A percentile compares a stretch with the other conserved stretches of the same genome.
phyloP scores from a whole-genome alignment of 2,113 vertebrate genomes.

The Boulengeromyrus knoepffleri region DNA sequence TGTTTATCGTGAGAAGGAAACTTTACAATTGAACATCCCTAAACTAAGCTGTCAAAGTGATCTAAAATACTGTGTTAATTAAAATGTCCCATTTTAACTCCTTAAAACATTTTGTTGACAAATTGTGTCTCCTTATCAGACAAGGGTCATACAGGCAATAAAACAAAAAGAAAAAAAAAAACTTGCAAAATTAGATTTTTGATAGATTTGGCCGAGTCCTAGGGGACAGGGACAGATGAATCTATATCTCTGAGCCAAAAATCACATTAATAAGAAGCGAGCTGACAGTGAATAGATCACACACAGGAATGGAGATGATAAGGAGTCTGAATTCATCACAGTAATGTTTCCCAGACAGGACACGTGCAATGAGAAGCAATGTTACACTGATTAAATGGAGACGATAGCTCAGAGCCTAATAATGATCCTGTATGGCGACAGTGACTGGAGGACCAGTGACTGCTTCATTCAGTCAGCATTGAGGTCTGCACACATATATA shows the following conservation, averaged over 20 bases:
- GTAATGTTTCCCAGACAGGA: conserved; percentile 16
- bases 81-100: conserved; percentile 1
- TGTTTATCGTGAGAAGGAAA: background rate
- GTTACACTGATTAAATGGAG: conserved; percentile 26
- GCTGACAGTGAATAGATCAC: conserved; percentile 3
- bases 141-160: background rate
- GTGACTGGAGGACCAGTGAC: background rate
- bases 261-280: conserved; percentile 12
- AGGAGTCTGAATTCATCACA: conserved; percentile 23
- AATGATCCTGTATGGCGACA: conserved; percentile 17
- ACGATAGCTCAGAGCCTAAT: background rate
- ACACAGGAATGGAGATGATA: conserved; percentile 7
- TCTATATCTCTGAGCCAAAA: conserved; percentile 10
- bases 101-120: background rate
- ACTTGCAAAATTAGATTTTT: conserved; percentile 12
- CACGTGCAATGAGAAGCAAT: conserved; percentile 18
- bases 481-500: background rate
- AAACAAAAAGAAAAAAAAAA: conserved; percentile 11
- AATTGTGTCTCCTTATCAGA: conserved; percentile 1
- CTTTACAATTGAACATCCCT: background rate
- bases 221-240: background rate
- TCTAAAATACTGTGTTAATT: conserved; percentile 1
- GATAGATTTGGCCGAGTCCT: background rate
- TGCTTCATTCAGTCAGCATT: background rate
- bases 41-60: conserved; percentile 6